Conservation (phyloP, 2,797 vertebrate species). For the Agapornis canus region DNA sequence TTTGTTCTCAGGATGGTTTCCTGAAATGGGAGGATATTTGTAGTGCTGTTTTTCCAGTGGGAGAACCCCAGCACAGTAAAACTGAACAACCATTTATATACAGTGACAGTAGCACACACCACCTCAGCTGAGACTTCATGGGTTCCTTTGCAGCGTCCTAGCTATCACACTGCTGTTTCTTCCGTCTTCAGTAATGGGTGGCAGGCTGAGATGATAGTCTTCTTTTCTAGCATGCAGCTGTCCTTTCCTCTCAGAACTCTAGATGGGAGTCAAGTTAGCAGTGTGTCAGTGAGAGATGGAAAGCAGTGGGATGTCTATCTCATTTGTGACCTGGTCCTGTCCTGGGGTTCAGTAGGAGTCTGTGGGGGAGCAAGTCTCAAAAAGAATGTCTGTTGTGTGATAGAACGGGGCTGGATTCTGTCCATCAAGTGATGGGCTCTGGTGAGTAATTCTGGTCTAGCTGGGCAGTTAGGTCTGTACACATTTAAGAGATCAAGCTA, state of each 20-base stretch:
- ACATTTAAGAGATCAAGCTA: not conserved
- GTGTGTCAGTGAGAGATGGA: not conserved
- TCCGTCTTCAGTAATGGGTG: not conserved
- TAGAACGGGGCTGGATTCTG: not conserved
- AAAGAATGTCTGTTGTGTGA: not conserved
- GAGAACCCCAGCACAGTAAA: not conserved
- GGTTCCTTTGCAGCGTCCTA: not conserved
- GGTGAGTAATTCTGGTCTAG: not conserved
- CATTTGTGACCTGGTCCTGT: not conserved
- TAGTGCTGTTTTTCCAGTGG: not conserved
- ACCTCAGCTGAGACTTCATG: not conserved
- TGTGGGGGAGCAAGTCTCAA: not conserved
- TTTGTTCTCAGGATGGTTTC: not conserved
- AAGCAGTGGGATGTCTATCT: not conserved
- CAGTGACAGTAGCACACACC: not conserved
- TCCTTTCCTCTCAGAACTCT: not conserved
- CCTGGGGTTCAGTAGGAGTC: not conserved
- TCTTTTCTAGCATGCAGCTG: not conserved
- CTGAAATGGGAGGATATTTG: not conserved
- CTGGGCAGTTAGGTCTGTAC: not conserved
- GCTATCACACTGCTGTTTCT: not conserved
- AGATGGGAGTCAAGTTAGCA: not conserved
- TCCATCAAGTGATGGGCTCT: not conserved
- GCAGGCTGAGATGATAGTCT: not conserved
- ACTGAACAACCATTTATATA: not conserved